Conservation (phyloP, 2,797 vertebrate genomes). For the Phataginus tricuspis region DNA sequence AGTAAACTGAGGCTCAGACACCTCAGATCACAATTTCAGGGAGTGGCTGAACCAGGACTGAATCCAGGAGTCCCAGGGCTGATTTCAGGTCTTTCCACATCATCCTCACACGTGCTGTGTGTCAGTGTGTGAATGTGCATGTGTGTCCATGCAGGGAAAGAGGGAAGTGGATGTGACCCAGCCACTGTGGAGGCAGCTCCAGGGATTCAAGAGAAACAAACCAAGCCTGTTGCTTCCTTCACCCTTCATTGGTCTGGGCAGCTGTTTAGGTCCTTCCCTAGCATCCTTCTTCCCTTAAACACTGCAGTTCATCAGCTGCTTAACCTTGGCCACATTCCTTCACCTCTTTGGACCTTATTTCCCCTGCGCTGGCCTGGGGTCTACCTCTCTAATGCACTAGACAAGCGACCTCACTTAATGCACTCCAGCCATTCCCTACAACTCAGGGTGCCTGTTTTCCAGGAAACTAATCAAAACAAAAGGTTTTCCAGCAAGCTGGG, state of each 20-base stretch:
- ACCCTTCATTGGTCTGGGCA: neutral
- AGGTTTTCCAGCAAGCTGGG: neutral
- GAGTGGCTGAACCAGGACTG: neutral
- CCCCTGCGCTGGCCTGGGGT: neutral
- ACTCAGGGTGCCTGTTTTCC: neutral
- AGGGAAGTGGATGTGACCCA: neutral
- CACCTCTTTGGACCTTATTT: neutral
- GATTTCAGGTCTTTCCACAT: neutral
- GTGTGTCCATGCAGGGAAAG: neutral
- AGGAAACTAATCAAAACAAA: neutral
- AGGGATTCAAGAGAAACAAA: neutral
- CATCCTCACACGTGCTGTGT: accelerated
- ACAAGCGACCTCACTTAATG: too few species aligned
- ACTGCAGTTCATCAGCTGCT: neutral
- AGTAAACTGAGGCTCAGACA: neutral
- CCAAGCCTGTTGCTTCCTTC: neutral
- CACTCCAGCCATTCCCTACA: neutral
- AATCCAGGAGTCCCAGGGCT: neutral
- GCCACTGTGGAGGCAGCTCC: neutral
- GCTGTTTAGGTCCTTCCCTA: neutral
- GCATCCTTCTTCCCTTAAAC: neutral
- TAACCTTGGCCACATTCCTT: neutral
- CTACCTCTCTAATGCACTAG: neutral
- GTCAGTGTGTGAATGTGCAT: neutral
- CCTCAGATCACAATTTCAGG: neutral